Percentiles rank a stretch among this genome's conserved stretches.
These are phyloP conservation scores for Uropsilus gracilis DNA, from an alignment of 2,113 vertebrate species.

Conservation along the genomic window DNA sequence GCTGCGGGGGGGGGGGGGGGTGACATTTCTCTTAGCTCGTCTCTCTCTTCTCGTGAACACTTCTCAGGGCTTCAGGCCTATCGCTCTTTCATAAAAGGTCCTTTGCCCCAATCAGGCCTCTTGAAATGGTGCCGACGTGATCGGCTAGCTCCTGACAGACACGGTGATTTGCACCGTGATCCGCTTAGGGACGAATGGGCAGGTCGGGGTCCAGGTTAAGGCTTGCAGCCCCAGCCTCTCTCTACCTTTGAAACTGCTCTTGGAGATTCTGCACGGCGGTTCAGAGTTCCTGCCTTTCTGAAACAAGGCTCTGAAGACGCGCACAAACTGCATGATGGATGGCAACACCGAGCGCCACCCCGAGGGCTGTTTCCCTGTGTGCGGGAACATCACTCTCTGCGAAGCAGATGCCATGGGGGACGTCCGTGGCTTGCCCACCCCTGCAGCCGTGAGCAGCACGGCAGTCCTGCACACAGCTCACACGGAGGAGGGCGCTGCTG, in stretches of 20 bases:
- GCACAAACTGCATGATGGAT: background rate
- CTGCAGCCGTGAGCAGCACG: background rate
- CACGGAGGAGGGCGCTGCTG: accelerated
- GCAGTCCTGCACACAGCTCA: background rate
- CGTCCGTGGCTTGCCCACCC: background rate
- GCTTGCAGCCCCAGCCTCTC: background rate
- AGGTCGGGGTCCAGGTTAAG: background rate
- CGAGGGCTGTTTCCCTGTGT: background rate
- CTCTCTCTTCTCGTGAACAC: background rate
- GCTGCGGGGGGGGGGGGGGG: background rate
- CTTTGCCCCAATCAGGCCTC: background rate
- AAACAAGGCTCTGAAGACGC: no score
- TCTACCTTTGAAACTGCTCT: background rate
- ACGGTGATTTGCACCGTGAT: background rate
- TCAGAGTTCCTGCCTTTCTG: background rate
- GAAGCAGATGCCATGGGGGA: background rate
- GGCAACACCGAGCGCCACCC: accelerated
- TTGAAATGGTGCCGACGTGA: background rate
- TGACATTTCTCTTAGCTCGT: background rate
- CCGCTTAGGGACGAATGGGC: background rate
- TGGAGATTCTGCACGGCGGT: background rate
- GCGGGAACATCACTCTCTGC: background rate
- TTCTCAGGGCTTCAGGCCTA: background rate
- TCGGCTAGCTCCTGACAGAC: constrained; percentile 6
- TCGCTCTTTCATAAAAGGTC: background rate